Percentiles rank a stretch among this genome's conserved stretches.
Evolutionary conservation across 2,797 vertebrate genomes (phyloP).

Genomic region (Lates japonicus): DNA sequence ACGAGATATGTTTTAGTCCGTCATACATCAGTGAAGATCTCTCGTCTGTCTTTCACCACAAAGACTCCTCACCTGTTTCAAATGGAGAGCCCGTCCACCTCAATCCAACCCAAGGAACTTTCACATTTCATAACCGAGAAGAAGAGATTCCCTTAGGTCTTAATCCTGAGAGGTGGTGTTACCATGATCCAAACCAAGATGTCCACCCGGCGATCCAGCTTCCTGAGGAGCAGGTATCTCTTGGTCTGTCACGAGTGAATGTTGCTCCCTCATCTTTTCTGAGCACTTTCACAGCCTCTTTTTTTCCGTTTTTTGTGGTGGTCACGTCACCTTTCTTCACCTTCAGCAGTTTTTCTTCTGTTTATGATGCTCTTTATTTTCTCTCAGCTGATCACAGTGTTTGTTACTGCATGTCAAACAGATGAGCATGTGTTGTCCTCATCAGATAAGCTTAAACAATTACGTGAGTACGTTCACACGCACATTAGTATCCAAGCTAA

Average conservation of each 20-base stretch:
- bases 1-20: background rate
- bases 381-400: constrained; percentile 12
- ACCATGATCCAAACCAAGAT: background rate
- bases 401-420: constrained; percentile 25
- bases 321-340: background rate
- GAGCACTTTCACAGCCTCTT: constrained; percentile 3
- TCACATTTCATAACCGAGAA: background rate
- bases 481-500: background rate
- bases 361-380: background rate
- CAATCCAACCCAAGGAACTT: rapidly evolving
- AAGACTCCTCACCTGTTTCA: background rate
- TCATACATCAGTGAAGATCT: background rate
- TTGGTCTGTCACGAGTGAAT: constrained; percentile 31
- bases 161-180: constrained; percentile 76
- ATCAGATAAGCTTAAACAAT: background rate
- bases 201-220: background rate
- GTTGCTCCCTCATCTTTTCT: constrained; percentile 13
- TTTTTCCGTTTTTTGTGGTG: constrained; percentile 11
- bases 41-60: background rate
- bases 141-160: constrained; percentile 81
- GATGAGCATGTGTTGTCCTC: constrained; percentile 1
- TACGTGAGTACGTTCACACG: background rate
- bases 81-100: background rate
- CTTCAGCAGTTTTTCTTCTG: background rate
- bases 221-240: constrained; percentile 82